Evolutionary conservation across 2,113 vertebrate genomes (phyloP).

Genomic region (Saccopteryx bilineata): DNA sequence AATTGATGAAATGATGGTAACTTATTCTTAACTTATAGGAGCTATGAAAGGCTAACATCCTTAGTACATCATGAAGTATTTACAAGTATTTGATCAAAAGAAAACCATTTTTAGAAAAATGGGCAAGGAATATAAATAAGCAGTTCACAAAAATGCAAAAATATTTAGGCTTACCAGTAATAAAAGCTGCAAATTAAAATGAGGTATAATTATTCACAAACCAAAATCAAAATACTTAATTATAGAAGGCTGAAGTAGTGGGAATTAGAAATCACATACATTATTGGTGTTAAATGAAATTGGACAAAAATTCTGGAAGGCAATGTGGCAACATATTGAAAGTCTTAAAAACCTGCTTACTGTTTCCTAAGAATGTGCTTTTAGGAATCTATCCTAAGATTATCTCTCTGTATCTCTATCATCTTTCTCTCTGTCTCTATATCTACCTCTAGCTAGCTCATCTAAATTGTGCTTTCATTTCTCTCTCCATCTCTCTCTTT

Average conservation of each 20-base stretch:
- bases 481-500: neutral
- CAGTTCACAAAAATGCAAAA: neutral
- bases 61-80: neutral
- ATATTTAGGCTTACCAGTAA: neutral
- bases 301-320: neutral
- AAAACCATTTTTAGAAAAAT: neutral
- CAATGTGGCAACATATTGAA: neutral
- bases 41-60: neutral
- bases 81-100: neutral
- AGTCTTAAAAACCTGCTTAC: neutral
- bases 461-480: neutral
- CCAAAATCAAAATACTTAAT: conserved; percentile 13
- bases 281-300: neutral
- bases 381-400: neutral
- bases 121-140: neutral
- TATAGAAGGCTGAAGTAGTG: neutral
- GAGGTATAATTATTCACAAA: neutral
- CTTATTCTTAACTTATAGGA: neutral
- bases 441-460: neutral
- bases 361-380: conserved; percentile 4
- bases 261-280: neutral
- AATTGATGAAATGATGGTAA: neutral
- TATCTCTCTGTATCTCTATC: neutral
- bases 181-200: conserved; percentile 23
- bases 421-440: neutral